phyloP scores from a whole-genome alignment of 2,797 vertebrate species.

The Phataginus tetradactyla region DNA sequence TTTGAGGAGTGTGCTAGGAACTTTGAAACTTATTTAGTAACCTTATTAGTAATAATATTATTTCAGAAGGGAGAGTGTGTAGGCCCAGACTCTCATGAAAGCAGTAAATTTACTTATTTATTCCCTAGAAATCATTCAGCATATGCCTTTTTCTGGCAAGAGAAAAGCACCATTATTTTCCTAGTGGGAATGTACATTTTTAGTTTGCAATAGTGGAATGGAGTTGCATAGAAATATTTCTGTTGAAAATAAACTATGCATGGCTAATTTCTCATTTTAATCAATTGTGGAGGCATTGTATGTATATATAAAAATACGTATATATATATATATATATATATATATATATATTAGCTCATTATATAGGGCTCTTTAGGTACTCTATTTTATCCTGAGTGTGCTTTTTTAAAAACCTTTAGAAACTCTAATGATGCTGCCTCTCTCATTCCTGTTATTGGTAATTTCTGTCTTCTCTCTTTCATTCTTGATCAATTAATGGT shows the following conservation, averaged over 20 bases:
- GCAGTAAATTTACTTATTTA: background rate
- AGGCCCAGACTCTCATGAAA: background rate
- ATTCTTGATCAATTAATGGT: background rate
- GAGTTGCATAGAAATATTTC: background rate
- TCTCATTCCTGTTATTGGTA: background rate
- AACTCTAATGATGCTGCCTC: background rate
- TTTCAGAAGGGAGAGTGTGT: background rate
- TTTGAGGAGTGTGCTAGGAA: background rate
- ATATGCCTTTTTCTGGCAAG: background rate
- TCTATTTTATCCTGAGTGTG: background rate
- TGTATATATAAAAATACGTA: background rate
- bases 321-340: background rate
- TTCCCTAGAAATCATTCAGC: background rate
- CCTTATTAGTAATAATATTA: background rate
- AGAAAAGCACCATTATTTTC: background rate
- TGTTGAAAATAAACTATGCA: background rate
- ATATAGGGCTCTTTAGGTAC: background rate
- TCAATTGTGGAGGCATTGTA: background rate
- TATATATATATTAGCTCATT: too few species aligned
- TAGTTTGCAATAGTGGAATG: background rate
- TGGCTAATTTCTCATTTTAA: background rate
- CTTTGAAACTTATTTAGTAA: background rate
- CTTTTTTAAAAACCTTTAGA: background rate
- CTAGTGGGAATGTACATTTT: background rate
- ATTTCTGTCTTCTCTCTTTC: background rate